phyloP scores from a whole-genome alignment of 2,113 vertebrate species.

The Cyphomyrus plagiostoma region DNA sequence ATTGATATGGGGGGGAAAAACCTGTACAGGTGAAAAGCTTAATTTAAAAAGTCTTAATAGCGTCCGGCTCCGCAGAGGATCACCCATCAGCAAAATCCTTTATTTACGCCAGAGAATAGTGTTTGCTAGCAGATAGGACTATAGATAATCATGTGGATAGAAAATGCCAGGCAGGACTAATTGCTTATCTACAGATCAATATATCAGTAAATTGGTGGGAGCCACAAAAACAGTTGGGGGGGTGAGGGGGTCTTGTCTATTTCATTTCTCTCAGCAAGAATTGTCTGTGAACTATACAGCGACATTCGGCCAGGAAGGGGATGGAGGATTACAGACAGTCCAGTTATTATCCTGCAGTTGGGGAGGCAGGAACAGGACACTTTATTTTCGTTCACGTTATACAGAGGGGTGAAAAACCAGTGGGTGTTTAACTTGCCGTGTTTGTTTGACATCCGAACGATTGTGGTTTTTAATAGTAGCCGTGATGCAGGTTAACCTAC shows the following conservation, averaged over 20 bases:
- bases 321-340: background rate
- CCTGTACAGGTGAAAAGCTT: background rate
- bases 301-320: background rate
- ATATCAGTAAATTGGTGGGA: slow-evolving; percentile 19
- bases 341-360: background rate
- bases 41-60: slow-evolving; percentile 8
- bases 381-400: background rate
- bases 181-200: slow-evolving; percentile 21
- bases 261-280: slow-evolving; percentile 6
- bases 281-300: background rate
- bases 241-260: background rate
- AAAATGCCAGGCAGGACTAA: slow-evolving; percentile 20
- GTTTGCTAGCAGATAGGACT: slow-evolving; percentile 13
- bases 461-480: background rate
- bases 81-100: background rate
- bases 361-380: background rate
- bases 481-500: background rate
- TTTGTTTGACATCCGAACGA: background rate
- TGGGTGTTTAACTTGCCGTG: background rate
- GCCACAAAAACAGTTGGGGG: background rate
- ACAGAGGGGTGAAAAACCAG: background rate
- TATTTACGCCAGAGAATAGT: slow-evolving; percentile 12
- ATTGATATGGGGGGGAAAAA: background rate
- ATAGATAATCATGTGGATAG: slow-evolving; percentile 3
- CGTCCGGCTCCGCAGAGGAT: background rate